Base-by-base conservation (phyloP, 2,113 vertebrate species). In the Caloenas nicobarica region DNA sequence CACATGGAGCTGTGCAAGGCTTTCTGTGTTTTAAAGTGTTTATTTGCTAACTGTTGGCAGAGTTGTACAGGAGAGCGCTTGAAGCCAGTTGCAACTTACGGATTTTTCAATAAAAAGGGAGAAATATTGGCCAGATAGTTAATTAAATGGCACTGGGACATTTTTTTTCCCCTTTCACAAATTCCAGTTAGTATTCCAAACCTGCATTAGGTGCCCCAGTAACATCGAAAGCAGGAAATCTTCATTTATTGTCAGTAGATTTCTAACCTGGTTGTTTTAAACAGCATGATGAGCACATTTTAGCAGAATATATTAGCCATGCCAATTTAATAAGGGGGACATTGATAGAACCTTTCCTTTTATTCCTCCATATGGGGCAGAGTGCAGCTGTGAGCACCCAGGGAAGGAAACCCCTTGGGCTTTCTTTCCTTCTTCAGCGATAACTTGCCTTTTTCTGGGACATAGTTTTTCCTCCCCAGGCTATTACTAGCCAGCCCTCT, bases 91-190 rank as follows among this genome's bases (percentile, higher is more conserved):
- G 33, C 51, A 95, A 62, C 65, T 38, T 89, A 94, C 31, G 97
- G 89, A 96, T 97, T 97, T 96, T 97, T 86, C 42, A 94, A 82
- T 96, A 90, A 96, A 94, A 81, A 87, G 15, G 86, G 15, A 91
- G 46, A 94, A 80, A 56, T 68, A 81, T 84, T 89, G 86, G 81
- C 58, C 79, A 96, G 92, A 94, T 28, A 97, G 56, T 92, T 97
- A 93, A 96, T 92, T 91, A 97, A 97, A 95, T 96, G 56, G 88
- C 70, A 78, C 42, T 3, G 2, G 53, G n/a, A 81, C 31, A 51
- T 76, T 29, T 86, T 57, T 57, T 53, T 72, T 73, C 11, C 8
- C 24, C 53, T 69, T 95, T 80, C 58, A 89, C 40, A 89, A 96
- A 95, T 62, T 78, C 31, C 56, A 92, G 50, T 91, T 95, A 92